A percentile compares a stretch with the other conserved stretches of the same genome.
Conservation (phyloP, 2,888 invertebrate species). For the Drosophila percnosoma region DNA sequence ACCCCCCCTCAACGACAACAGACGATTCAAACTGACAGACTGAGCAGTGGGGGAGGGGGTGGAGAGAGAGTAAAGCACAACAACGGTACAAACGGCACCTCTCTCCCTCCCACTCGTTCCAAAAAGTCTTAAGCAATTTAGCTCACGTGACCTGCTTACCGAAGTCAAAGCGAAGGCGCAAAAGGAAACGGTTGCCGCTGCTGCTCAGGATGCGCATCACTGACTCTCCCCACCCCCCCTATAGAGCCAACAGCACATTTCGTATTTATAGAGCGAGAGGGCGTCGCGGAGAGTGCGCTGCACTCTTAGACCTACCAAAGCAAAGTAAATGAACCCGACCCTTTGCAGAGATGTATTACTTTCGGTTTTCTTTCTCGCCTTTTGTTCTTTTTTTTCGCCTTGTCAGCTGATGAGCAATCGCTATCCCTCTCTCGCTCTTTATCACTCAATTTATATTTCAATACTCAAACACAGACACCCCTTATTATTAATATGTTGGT, state of each 20-base stretch:
- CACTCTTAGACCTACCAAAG: slow-evolving; percentile 39
- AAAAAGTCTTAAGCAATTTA: slow-evolving; percentile 56
- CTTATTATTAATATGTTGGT: slow-evolving; percentile 42
- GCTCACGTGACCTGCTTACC: slow-evolving; percentile 78
- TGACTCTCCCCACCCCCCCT: slow-evolving; percentile 13
- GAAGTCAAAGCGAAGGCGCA: slow-evolving; percentile 54
- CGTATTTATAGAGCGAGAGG: slow-evolving; percentile 53
- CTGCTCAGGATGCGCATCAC: slow-evolving; percentile 54
- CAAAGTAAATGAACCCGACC: slow-evolving; percentile 26
- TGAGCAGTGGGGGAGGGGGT: slow-evolving; percentile 10
- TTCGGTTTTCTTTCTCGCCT: slow-evolving; percentile 52
- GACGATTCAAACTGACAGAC: slow-evolving; percentile 39
- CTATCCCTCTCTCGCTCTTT: not conserved
- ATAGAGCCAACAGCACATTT: slow-evolving; percentile 41
- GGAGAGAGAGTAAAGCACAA: not conserved
- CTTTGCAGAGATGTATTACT: slow-evolving; percentile 72
- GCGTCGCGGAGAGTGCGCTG: slow-evolving; percentile 16
- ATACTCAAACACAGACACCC: slow-evolving; percentile 30
- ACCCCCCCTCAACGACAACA: slow-evolving; percentile 8
- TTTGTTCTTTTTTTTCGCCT: not conserved
- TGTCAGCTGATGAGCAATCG: slow-evolving; percentile 55
- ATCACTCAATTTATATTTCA: not conserved
- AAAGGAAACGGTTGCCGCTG: slow-evolving; percentile 28
- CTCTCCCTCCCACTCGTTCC: not conserved
- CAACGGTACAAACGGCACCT: not conserved